These are phyloP conservation scores for Xenus cinereus DNA, from an alignment of 2,113 vertebrate species.

Conservation along the genomic window DNA sequence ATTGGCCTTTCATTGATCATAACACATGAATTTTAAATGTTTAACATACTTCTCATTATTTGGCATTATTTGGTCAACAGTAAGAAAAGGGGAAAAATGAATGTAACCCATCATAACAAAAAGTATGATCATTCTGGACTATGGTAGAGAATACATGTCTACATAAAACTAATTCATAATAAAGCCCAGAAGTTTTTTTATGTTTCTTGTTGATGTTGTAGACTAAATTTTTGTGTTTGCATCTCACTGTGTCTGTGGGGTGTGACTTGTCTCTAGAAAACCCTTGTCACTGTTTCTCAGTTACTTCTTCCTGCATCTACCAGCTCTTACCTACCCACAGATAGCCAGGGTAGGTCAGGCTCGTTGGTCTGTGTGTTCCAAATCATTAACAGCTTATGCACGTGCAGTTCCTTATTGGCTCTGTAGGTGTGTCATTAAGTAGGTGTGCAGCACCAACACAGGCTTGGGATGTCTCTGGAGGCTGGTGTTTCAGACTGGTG, in stretches of 20 bases:
- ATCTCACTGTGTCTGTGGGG: neutral
- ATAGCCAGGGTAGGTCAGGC: neutral
- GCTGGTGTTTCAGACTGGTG: neutral
- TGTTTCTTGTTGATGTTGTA: neutral
- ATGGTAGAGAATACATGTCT: neutral
- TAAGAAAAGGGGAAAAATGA: neutral
- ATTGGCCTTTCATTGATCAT: neutral
- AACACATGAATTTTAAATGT: neutral
- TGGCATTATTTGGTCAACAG: neutral
- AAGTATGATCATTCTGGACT: neutral
- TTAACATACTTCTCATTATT: neutral
- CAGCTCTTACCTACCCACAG: neutral
- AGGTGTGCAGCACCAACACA: too few species aligned
- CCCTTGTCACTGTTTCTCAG: neutral
- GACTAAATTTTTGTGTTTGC: neutral
- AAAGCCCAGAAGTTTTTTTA: neutral
- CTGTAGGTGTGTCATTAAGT: neutral
- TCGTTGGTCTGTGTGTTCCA: neutral
- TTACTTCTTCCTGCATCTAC: accelerated
- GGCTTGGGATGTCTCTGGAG: neutral
- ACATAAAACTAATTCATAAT: neutral
- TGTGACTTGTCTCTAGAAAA: neutral
- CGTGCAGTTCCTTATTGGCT: neutral
- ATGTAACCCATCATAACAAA: neutral
- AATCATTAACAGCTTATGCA: neutral